phyloP scores from a whole-genome alignment of 2,888 invertebrate genomes.

The Eristalis tenax region DNA sequence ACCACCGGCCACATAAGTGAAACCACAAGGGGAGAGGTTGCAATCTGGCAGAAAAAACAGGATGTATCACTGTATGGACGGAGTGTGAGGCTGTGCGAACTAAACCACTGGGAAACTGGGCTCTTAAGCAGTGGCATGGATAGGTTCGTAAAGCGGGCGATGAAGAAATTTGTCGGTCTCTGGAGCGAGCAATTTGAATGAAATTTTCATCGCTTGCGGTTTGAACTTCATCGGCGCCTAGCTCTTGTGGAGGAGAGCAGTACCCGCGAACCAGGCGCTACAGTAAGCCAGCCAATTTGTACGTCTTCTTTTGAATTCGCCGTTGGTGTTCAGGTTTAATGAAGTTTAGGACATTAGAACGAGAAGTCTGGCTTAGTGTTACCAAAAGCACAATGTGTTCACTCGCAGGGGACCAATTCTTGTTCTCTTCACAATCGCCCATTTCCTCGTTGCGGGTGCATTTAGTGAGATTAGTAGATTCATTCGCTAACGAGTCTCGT shows the following conservation, averaged over 20 bases:
- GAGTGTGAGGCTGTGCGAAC: background rate
- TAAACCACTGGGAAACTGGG: background rate
- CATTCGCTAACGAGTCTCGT: no score
- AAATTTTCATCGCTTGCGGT: background rate
- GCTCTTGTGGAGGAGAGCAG: background rate
- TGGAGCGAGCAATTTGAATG: background rate
- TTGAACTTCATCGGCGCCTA: background rate
- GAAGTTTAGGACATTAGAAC: no score
- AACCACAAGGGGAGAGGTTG: background rate
- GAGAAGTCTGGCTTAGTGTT: no score
- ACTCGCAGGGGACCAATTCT: no score
- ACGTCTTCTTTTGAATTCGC: background rate
- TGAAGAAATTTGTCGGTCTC: background rate
- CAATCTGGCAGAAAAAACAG: background rate
- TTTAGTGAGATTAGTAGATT: no score
- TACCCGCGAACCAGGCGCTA: no score
- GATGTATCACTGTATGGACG: no score
- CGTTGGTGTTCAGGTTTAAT: no score
- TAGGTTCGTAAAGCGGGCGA: background rate
- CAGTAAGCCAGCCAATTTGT: background rate
- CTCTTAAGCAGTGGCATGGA: background rate
- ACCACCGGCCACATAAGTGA: slow-evolving; percentile 9
- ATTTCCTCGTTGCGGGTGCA: no score
- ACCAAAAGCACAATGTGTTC: no score
- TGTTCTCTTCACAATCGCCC: no score